Evolutionary conservation across 2,113 vertebrate species (phyloP).

Genomic region (Connochaetes taurinus): DNA sequence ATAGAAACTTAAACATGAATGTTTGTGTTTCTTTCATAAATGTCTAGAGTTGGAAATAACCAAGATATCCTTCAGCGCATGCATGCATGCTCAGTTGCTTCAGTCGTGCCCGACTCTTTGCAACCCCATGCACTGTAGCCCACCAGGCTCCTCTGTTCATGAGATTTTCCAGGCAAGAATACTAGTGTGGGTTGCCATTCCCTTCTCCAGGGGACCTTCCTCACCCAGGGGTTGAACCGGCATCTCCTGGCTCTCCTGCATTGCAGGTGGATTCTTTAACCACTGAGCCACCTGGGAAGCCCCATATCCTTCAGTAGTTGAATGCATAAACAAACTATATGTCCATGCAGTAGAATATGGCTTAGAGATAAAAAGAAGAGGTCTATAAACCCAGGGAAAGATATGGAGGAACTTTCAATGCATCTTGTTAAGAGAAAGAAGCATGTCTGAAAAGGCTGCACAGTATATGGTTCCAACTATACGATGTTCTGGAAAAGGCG

Average conservation of each 20-base stretch:
- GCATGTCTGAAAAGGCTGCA: not conserved
- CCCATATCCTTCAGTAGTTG: not conserved
- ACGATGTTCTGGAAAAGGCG: not conserved
- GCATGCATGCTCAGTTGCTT: accelerated
- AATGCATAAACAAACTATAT: not conserved
- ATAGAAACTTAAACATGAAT: not conserved
- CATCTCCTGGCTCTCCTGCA: not conserved
- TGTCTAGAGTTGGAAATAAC: not conserved
- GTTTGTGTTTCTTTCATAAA: not conserved
- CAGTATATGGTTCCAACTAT: not conserved
- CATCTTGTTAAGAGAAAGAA: not conserved
- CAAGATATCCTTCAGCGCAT: not conserved
- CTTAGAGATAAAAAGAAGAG: not conserved
- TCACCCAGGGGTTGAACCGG: not conserved
- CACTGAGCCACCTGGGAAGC: not conserved
- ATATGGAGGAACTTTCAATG: not conserved
- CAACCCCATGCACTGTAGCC: not conserved
- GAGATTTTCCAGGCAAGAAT: not conserved
- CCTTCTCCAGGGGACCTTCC: not conserved
- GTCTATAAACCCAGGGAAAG: not conserved
- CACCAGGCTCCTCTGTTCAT: not conserved
- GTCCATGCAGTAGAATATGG: not conserved
- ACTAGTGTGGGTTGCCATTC: not conserved
- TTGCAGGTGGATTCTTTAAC: not conserved
- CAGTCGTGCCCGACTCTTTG: accelerated